These are phyloP conservation scores for Drosophila trichaetosa DNA, from an alignment of 2,888 invertebrate genomes.

Conservation along the genomic window DNA sequence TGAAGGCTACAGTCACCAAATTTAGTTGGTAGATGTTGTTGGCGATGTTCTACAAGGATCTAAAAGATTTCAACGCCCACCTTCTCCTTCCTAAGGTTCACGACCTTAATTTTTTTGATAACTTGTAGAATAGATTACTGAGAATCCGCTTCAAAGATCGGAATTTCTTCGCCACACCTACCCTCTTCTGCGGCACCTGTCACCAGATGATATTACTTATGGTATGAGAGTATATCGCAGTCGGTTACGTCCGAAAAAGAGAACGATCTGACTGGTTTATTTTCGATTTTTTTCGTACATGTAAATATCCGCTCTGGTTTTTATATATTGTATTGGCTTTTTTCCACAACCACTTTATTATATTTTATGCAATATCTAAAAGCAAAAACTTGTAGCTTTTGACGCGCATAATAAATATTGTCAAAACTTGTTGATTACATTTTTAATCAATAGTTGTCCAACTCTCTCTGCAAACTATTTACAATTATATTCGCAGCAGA, in stretches of 20 bases:
- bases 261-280: background rate
- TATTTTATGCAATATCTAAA: background rate
- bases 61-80: no score
- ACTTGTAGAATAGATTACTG: background rate
- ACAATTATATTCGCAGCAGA: background rate
- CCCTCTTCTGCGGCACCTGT: background rate
- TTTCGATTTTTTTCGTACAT: background rate
- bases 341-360: background rate
- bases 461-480: conserved; percentile 2
- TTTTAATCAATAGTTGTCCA: background rate
- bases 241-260: background rate
- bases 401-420: background rate
- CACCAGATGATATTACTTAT: background rate
- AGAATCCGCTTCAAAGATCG: background rate
- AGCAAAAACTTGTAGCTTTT: background rate
- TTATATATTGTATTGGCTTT: background rate
- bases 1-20: no score
- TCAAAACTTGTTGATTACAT: background rate
- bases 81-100: no score
- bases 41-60: no score
- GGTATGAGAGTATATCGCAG: background rate
- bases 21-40: no score
- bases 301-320: background rate
- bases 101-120: no score
- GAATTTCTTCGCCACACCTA: background rate